A percentile compares a stretch with the other conserved stretches of the same genome.
Conservation (phyloP, 2,113 vertebrate species). For the Gadus chalcogrammus region DNA sequence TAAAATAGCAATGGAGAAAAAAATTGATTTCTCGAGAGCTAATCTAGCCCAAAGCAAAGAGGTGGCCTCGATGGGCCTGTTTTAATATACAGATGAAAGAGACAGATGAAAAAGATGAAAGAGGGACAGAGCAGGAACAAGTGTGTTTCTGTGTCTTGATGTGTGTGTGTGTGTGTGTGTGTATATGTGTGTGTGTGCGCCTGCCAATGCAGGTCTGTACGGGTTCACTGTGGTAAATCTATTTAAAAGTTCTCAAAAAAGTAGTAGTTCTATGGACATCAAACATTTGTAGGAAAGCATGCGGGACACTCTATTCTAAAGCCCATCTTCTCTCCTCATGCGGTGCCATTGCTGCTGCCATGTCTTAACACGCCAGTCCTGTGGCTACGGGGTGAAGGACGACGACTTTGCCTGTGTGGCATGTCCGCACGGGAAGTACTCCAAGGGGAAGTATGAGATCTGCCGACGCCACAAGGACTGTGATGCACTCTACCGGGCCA, state of each 20-base stretch:
- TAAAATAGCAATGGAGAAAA: conserved; percentile 39
- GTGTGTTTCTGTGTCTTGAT: too few relatives aligned
- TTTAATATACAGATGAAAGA: conserved; percentile 64
- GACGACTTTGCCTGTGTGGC: conserved; percentile 88
- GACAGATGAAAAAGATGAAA: conserved; percentile 56
- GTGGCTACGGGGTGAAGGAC: conserved; percentile 89
- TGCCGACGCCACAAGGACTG: conserved; percentile 96
- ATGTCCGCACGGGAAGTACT: conserved; percentile 90
- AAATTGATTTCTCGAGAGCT: conserved; percentile 50
- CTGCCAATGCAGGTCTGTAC: not conserved
- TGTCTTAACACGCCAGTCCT: conserved; percentile 73
- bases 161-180: not conserved
- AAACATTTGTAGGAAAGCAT: not conserved
- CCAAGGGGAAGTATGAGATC: conserved; percentile 95
- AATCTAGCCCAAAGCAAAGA: conserved; percentile 43
- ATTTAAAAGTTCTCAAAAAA: not conserved
- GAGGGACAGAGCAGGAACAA: conserved; percentile 1
- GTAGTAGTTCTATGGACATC: not conserved
- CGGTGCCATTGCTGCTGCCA: not conserved
- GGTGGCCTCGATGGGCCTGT: conserved; percentile 28
- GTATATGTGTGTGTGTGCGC: conserved; percentile 8
- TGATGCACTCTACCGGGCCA: conserved; percentile 87
- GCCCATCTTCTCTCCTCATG: too few relatives aligned
- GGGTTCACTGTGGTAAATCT: not conserved
- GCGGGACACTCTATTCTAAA: too few relatives aligned